Conservation (phyloP, 2,797 vertebrate species). For the Streptopelia turtur region DNA sequence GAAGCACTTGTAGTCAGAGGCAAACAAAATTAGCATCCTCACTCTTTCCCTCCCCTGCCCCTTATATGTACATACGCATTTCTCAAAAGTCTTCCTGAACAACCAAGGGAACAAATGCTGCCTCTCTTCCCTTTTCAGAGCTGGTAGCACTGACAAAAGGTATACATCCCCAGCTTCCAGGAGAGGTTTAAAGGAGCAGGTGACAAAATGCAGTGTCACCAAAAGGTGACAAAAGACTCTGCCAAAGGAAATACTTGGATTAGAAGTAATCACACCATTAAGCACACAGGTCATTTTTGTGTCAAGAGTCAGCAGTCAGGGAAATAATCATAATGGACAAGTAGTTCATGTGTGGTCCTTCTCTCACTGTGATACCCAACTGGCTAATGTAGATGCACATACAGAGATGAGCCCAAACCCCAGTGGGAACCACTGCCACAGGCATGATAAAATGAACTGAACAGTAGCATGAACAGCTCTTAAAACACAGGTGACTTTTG, state of each 20-base stretch:
- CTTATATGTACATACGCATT: neutral
- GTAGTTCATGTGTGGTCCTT: neutral
- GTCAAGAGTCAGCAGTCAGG: neutral
- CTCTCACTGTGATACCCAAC: too few relatives aligned
- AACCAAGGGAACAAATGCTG: neutral
- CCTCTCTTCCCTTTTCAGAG: neutral
- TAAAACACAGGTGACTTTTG: neutral
- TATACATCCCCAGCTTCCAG: neutral
- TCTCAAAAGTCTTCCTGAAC: neutral
- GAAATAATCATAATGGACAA: accelerated
- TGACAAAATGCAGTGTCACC: neutral
- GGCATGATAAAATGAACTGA: neutral
- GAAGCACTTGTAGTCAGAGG: neutral
- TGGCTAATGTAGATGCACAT: neutral
- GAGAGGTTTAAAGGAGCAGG: neutral
- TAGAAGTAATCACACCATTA: neutral
- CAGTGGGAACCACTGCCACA: neutral
- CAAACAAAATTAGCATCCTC: neutral
- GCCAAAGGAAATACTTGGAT: neutral
- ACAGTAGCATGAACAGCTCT: neutral
- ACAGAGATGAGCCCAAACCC: neutral
- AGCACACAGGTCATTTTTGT: accelerated
- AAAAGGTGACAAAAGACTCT: neutral
- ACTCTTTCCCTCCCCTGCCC: neutral
- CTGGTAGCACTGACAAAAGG: neutral